Evolutionary conservation across 2,797 vertebrate genomes (phyloP), one percentile per base, ranked within the genome.

Genomic region (Adrianichthys oophorus): DNA sequence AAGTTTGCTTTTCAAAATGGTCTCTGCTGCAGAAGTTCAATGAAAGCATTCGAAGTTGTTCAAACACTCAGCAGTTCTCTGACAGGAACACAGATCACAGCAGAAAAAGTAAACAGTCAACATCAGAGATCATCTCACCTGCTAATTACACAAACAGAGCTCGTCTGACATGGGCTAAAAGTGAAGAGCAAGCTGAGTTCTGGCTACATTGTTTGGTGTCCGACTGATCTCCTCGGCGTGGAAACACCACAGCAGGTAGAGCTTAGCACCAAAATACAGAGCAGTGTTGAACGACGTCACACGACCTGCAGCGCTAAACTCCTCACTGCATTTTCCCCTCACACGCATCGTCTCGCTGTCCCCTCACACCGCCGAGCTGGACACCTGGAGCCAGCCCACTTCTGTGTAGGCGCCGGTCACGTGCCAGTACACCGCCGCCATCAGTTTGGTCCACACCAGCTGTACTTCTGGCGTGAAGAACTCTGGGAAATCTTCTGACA

Each of bases 351-450:
- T 62, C 71, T 54, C 46, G 3, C 19, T 24, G 17, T 52, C 44
- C 46, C 53, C 76, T 93, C 87, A 93, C 78, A 93, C 92, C 0
- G 91, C 91, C 1, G 91, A 91, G 87, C 90, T 93, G 90, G 95
- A 95, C 78, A 97, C 94, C 91, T 96, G 95, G 58, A 93, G 93
- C 96, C 96, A 98, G 91, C 95, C 96, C 86, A 92, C 95, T 74
- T 98, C 97, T 59, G 95, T 96, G 92, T 98, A 98, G 44, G 94
- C 94, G 0, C 95, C 95, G 0, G 93, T 96, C 90, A 98, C 92
- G 0, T 98, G 95, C 90, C 92, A 96, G 92, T 91, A 98, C 86
- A 98, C 85, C 64, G 94, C 92, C 63, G 84, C 89, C 74, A 92
- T 94, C 83, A 98, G 91, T 90, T 98, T 98, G 91, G 92, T 84